phyloP scores from a whole-genome alignment of 2,888 invertebrate species.

The Trissolcus brochymenae region DNA sequence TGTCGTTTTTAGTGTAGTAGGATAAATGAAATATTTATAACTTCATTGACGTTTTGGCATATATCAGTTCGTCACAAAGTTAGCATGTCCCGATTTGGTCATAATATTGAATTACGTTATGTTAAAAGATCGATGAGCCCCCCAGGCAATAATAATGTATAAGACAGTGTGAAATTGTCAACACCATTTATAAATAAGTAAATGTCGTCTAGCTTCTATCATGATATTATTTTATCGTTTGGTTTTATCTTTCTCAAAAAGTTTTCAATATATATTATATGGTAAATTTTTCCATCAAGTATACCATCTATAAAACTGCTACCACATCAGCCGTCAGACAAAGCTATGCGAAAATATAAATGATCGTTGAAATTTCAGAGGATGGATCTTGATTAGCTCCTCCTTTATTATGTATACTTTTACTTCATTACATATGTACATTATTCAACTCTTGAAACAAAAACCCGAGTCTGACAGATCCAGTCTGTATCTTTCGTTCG shows the following conservation, averaged over 20 bases:
- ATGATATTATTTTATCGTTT: background rate
- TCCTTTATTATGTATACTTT: too few relatives aligned
- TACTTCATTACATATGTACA: too few relatives aligned
- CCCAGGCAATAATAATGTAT: background rate
- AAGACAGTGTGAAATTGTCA: constrained; percentile 9
- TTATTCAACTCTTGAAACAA: too few relatives aligned
- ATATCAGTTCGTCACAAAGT: constrained; percentile 2
- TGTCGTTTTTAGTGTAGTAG: background rate
- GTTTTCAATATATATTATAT: too few relatives aligned
- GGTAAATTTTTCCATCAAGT: too few relatives aligned
- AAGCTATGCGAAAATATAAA: constrained; percentile 41
- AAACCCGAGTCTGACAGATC: too few relatives aligned
- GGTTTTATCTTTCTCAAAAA: too few relatives aligned
- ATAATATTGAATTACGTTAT: background rate
- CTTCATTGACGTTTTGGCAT: background rate
- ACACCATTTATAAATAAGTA: constrained; percentile 31
- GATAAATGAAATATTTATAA: background rate
- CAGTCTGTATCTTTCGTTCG: background rate
- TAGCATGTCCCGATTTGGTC: background rate
- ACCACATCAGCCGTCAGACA: constrained; percentile 35
- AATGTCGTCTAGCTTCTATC: constrained; percentile 6
- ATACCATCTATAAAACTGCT: constrained; percentile 34
- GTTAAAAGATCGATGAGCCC: constrained; percentile 6
- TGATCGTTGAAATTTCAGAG: constrained; percentile 48
- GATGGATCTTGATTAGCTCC: constrained; percentile 27